phyloP scores from a whole-genome alignment of 2,113 vertebrate species.

The Strix uralensis region DNA sequence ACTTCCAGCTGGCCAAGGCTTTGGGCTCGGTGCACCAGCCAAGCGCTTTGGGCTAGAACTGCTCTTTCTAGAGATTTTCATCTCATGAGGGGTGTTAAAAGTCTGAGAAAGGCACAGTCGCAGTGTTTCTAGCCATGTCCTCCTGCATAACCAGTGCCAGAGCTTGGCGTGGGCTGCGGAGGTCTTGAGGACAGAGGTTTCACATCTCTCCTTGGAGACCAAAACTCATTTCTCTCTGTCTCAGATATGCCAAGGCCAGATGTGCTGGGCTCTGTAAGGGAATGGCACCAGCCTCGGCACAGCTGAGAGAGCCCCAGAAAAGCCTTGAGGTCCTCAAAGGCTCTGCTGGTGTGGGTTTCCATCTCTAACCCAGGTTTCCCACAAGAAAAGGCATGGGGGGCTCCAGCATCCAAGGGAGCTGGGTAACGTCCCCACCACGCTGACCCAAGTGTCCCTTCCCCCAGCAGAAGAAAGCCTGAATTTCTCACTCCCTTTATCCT shows the following conservation, averaged over 20 bases:
- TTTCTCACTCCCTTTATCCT: slow-evolving; percentile 39
- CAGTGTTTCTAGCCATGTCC: neutral
- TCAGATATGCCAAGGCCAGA: neutral
- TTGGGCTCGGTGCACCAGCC: neutral
- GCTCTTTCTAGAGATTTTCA: neutral
- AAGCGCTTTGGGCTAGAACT: neutral
- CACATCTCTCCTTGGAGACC: neutral
- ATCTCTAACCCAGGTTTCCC: neutral
- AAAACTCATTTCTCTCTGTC: neutral
- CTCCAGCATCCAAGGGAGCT: neutral
- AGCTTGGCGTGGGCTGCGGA: rapidly evolving
- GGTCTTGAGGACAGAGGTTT: neutral
- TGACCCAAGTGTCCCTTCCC: neutral
- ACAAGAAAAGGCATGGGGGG: rapidly evolving
- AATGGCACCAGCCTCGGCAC: neutral
- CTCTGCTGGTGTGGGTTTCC: neutral
- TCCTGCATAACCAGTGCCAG: neutral
- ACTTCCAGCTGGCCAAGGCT: neutral
- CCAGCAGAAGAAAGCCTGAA: neutral
- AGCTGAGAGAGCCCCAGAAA: neutral
- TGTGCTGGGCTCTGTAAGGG: neutral
- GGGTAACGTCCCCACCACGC: neutral
- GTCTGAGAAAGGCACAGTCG: neutral
- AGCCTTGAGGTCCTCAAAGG: neutral
- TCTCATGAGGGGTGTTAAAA: neutral